A percentile compares a stretch with the other conserved stretches of the same genome.
Evolutionary conservation across 1,140 invertebrate genomes (phyloP).

Genomic region (Lethocerus indicus): DNA sequence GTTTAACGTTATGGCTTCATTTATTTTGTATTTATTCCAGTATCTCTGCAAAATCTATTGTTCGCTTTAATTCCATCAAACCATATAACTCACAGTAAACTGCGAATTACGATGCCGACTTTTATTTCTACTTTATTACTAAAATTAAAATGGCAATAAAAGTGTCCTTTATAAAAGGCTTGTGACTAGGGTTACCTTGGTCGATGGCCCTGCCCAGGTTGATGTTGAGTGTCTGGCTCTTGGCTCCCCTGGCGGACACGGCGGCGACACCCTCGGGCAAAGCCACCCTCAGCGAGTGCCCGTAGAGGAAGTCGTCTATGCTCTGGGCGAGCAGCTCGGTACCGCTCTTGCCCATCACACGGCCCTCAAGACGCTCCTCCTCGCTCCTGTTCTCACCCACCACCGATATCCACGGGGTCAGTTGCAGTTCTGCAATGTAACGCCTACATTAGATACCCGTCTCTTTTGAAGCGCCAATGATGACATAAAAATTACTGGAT

Average conservation of each 20-base stretch:
- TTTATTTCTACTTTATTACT: no score
- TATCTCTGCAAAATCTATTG: no score
- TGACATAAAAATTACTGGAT: no score
- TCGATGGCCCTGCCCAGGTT: slow-evolving; percentile 13
- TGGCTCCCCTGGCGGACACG: no score
- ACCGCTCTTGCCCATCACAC: neutral
- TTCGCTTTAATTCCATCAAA: no score
- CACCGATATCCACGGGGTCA: slow-evolving; percentile 6
- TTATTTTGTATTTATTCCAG: no score
- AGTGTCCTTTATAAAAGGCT: neutral
- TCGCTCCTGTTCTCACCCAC: neutral
- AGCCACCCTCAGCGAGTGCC: neutral
- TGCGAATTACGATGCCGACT: no score
- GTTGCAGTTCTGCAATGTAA: slow-evolving; percentile 4
- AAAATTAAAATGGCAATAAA: no score
- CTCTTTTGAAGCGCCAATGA: no score
- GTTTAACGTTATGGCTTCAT: no score
- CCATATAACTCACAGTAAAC: no score
- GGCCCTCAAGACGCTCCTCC: neutral
- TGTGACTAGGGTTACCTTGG: slow-evolving; percentile 8
- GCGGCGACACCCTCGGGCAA: slow-evolving; percentile 8
- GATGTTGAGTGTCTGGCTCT: slow-evolving; percentile 14
- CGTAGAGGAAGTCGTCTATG: slow-evolving; percentile 5
- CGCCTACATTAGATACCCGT: no score
- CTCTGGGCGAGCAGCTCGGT: neutral